Evolutionary conservation across 2,113 vertebrate species (phyloP).

Genomic region (Gallinago media): DNA sequence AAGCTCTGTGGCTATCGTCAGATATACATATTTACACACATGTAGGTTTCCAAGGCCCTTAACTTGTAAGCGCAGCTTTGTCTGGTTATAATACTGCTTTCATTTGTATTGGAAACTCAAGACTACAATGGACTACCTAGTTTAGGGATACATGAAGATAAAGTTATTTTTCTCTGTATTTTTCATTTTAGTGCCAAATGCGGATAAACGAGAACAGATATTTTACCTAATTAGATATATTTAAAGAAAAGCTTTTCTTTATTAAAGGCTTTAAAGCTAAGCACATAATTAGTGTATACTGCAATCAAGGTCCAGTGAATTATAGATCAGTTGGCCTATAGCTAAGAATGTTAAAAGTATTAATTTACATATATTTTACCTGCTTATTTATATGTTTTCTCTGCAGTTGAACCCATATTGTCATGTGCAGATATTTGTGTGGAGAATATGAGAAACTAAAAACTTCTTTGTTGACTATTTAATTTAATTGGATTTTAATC

Average conservation of each 20-base stretch:
- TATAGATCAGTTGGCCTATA: constrained; percentile 12
- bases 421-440: background rate
- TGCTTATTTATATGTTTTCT: background rate
- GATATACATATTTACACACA: background rate
- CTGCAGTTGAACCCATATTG: background rate
- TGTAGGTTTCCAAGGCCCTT: background rate
- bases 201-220: background rate
- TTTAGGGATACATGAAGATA: background rate
- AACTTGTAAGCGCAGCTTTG: background rate
- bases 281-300: constrained; percentile 17
- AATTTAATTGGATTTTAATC: background rate
- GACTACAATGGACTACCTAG: background rate
- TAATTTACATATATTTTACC: background rate
- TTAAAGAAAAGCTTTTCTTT: constrained; percentile 37
- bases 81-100: background rate
- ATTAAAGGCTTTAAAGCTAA: constrained; percentile 59
- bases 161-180: background rate
- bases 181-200: constrained; percentile 21
- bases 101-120: background rate
- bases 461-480: background rate
- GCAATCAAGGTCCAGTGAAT: constrained; percentile 12
- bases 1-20: background rate
- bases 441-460: background rate
- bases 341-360: background rate
- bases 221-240: constrained; percentile 29